A percentile compares a stretch with the other conserved stretches of the same genome.
Conservation (phyloP, 2,888 invertebrate genomes). For the Eilema griseolum region DNA sequence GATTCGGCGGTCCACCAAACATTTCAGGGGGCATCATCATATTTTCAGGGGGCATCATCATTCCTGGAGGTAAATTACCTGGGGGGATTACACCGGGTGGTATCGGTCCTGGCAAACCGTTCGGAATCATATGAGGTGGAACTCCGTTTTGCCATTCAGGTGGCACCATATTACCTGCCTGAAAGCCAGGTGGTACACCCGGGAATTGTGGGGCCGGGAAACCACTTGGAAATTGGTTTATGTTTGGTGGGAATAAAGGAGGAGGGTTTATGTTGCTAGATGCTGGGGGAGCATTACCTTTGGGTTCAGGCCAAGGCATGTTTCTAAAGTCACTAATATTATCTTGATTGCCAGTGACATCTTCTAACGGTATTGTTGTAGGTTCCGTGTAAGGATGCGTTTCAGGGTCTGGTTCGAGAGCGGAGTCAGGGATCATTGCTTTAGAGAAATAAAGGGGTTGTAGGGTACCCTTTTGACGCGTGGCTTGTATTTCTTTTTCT, state of each 20-base stretch:
- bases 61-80: slow-evolving; percentile 68
- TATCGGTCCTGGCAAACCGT: slow-evolving; percentile 73
- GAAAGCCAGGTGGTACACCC: slow-evolving; percentile 79
- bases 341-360: slow-evolving; percentile 94
- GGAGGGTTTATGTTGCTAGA: slow-evolving; percentile 69
- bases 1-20: slow-evolving; percentile 52
- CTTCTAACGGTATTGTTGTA: slow-evolving; percentile 95
- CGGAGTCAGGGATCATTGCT: slow-evolving; percentile 94
- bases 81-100: slow-evolving; percentile 69
- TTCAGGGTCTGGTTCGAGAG: slow-evolving; percentile 95
- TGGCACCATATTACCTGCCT: slow-evolving; percentile 73
- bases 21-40: slow-evolving; percentile 79
- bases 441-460: slow-evolving; percentile 94
- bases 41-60: slow-evolving; percentile 57
- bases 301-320: slow-evolving; percentile 95
- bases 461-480: slow-evolving; percentile 94
- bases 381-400: slow-evolving; percentile 92
- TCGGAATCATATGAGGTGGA: slow-evolving; percentile 71
- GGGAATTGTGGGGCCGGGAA: slow-evolving; percentile 83
- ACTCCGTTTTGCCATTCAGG: slow-evolving; percentile 78
- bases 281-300: slow-evolving; percentile 86
- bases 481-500: slow-evolving; percentile 95
- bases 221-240: slow-evolving; percentile 78
- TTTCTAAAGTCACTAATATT: slow-evolving; percentile 92
- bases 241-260: slow-evolving; percentile 80